Base-by-base conservation (phyloP, 1,140 invertebrate genomes). In the Psix sp. region DNA sequence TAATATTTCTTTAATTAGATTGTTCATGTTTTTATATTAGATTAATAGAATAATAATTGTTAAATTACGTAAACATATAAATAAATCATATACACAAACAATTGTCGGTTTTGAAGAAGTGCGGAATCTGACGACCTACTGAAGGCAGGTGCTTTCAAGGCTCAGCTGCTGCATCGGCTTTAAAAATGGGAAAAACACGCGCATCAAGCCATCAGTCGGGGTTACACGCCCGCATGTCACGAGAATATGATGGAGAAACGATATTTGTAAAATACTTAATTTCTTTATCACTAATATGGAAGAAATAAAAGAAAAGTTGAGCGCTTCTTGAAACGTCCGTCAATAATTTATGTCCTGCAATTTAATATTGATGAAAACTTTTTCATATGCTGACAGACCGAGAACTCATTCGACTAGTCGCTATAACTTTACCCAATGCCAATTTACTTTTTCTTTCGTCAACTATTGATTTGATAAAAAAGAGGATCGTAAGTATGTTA, bases 121-220 rank as follows among this genome's bases (percentile, higher is more conserved):
- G 35, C 60, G 52, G 38, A 57, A 57, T 77, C 54, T 66, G 76
- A 40, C 67, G 68, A 73, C 73, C 78, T 77, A 82, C 78, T 77
- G 77, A 76, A 70, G 78, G 80, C 82, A 85, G 83, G 83, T 86
- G 82, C 77, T 81, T 81, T 79, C 76, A 84, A 77, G 77, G 76
- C 82, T 85, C 84, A 86, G 84, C 83, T 86, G 84, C 83, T 86
- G 82, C 82, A 84, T 84, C 78, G 76, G 45, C 75, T 73, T 76
- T 73, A 74, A 45, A 51, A 62, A 70, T 62, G 56, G 62, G 59
- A 57, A 36, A 68, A 62, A 52, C 46, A 24, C 7, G 49, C 18
- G 38, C n/a, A 31, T 29, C 15, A n/a, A 38, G 62, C 54, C 45
- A 71, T 49, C 39, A 46, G 62, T n/a, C 35, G 16, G 21, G 39